These are phyloP conservation scores for Mythimna ferrago DNA, from an alignment of 2,888 invertebrate species.

Conservation along the genomic window DNA sequence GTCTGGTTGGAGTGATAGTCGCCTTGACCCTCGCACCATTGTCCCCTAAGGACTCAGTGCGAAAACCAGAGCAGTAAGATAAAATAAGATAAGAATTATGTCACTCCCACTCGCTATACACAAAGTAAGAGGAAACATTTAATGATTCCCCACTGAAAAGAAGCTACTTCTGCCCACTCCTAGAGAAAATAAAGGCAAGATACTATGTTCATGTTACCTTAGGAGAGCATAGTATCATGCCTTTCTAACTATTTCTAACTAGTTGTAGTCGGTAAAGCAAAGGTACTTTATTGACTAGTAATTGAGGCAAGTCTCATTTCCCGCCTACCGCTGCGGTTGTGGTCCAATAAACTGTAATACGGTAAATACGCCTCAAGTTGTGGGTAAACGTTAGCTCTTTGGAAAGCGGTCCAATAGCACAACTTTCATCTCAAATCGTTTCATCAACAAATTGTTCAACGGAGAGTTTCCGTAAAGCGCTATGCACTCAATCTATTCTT, in stretches of 20 bases:
- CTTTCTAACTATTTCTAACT: too few relatives aligned
- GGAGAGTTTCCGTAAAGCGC: conserved; percentile 7
- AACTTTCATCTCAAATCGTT: conserved; percentile 22
- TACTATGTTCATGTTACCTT: not conserved
- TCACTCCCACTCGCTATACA: too few relatives aligned
- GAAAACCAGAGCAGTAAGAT: too few relatives aligned
- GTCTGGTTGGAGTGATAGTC: too few relatives aligned
- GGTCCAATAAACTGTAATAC: conserved; percentile 16
- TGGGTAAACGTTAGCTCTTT: conserved; percentile 15
- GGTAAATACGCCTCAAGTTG: conserved; percentile 28
- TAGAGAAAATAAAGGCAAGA: not conserved
- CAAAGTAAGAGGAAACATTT: too few relatives aligned
- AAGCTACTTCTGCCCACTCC: not conserved
- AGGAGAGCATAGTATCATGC: not conserved
- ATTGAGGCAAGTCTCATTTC: not conserved
- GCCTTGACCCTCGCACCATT: too few relatives aligned
- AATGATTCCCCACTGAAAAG: too few relatives aligned
- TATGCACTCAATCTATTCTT: conserved; percentile 30
- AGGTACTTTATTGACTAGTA: not conserved
- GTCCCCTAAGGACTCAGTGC: too few relatives aligned
- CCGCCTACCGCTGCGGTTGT: not conserved
- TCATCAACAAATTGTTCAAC: conserved; percentile 38
- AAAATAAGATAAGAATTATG: too few relatives aligned
- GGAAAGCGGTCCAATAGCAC: not conserved
- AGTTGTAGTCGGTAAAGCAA: too few relatives aligned